These are phyloP conservation scores for Onchidella celtica DNA, from an alignment of 2,888 invertebrate genomes.

Conservation along the genomic window DNA sequence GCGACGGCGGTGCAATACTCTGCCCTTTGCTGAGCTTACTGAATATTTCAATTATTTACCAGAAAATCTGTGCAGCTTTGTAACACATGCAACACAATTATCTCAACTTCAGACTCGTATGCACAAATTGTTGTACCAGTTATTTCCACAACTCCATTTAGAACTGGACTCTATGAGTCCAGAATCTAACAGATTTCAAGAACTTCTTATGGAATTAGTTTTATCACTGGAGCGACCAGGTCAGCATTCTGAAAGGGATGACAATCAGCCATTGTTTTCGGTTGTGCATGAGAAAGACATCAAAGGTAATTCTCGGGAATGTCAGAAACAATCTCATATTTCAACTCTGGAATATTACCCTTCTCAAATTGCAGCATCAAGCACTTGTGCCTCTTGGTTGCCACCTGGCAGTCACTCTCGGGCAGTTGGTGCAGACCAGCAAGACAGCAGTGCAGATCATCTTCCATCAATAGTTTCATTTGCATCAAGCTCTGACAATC, in stretches of 20 bases:
- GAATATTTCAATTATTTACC: neutral
- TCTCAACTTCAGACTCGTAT: slow-evolving; percentile 31
- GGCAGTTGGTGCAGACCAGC: neutral
- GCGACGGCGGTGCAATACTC: neutral
- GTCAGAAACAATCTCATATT: neutral
- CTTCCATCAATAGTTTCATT: too few relatives aligned
- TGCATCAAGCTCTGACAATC: neutral
- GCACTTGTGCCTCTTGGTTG: neutral
- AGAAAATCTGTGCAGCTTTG: slow-evolving; percentile 10
- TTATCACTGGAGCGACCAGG: slow-evolving; percentile 12
- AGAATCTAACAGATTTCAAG: slow-evolving; percentile 10
- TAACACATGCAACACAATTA: neutral
- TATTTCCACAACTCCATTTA: slow-evolving; percentile 16
- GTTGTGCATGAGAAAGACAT: neutral
- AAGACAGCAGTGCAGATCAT: neutral
- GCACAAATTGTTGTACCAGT: slow-evolving; percentile 20
- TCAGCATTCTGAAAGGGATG: neutral
- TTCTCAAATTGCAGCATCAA: neutral
- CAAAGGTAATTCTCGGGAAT: neutral
- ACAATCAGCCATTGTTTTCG: neutral
- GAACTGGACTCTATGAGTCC: slow-evolving; percentile 24
- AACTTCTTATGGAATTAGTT: slow-evolving; percentile 15
- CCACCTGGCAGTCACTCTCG: neutral
- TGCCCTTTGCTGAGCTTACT: neutral
- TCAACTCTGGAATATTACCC: neutral